Conservation (phyloP, 2,888 invertebrate genomes). For the Drymonia ruficornis region DNA sequence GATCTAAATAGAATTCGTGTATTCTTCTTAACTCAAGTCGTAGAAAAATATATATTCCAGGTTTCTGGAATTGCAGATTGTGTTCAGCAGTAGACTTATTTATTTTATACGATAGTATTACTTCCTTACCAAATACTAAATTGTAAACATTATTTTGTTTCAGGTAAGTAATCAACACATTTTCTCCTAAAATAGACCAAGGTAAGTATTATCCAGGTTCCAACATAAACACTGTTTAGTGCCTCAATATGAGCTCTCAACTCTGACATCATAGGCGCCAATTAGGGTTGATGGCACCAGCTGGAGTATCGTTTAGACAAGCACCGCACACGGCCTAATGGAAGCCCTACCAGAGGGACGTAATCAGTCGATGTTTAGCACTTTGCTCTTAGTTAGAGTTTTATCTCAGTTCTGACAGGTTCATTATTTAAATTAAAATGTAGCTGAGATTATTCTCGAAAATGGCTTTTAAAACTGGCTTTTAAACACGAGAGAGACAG, state of each 20-base stretch:
- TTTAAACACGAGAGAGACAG: no score
- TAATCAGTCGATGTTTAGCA: background rate
- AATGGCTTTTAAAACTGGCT: no score
- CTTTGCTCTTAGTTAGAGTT: background rate
- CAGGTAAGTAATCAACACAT: constrained; percentile 32
- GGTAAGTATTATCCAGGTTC: constrained; percentile 19
- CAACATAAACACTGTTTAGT: constrained; percentile 21
- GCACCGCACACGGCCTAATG: background rate
- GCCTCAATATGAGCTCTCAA: constrained; percentile 14
- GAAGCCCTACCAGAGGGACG: background rate
- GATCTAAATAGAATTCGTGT: no score
- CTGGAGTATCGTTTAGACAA: background rate
- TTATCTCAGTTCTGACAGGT: background rate
- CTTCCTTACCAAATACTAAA: background rate
- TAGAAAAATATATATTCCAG: no score
- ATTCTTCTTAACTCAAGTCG: no score
- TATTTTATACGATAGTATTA: no score
- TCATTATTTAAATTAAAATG: background rate
- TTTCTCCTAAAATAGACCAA: constrained; percentile 3
- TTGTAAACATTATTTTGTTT: constrained; percentile 18
- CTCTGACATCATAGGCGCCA: constrained; percentile 16
- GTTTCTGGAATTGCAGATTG: no score
- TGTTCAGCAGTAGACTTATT: no score
- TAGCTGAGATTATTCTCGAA: background rate
- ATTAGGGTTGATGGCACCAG: constrained; percentile 25